Conservation (phyloP, 2,113 vertebrate species). For the Trogon melanurus region DNA sequence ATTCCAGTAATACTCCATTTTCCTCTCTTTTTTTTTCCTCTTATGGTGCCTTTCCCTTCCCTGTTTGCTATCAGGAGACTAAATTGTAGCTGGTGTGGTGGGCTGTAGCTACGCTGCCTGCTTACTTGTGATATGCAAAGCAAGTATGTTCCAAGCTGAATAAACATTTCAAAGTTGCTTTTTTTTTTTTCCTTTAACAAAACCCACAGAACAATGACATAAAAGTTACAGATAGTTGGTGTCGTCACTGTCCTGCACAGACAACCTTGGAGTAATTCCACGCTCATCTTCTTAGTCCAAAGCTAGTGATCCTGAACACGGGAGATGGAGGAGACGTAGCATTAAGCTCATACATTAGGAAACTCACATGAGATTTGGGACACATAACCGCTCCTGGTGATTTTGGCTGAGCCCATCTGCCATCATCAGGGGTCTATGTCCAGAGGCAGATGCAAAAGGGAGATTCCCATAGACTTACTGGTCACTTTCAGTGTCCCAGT, state of each 20-base stretch:
- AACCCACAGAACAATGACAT: not conserved
- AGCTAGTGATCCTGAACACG: not conserved
- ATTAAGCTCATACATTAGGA: not conserved
- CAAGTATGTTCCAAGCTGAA: not conserved
- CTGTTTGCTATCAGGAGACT: not conserved
- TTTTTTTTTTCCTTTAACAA: not conserved
- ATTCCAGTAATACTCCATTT: not conserved
- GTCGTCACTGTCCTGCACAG: not conserved
- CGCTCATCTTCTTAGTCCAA: not conserved
- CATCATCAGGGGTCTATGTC: not conserved
- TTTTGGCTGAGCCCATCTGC: not conserved
- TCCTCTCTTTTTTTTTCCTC: not conserved
- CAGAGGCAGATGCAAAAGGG: not conserved
- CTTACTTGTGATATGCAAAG: not conserved
- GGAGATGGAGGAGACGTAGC: accelerated
- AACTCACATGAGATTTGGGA: not conserved
- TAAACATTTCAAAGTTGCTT: not conserved
- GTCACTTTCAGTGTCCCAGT: not conserved
- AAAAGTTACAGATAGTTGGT: not conserved
- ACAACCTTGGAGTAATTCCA: not conserved
- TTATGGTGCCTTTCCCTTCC: not conserved
- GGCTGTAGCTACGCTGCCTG: not conserved
- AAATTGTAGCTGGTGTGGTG: not conserved
- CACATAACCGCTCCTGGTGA: too few species aligned
- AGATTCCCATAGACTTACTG: not conserved